A percentile compares a stretch with the other conserved stretches of the same genome.
Evolutionary conservation across 1,140 invertebrate genomes (phyloP).

Genomic region (Eumaeus atala): DNA sequence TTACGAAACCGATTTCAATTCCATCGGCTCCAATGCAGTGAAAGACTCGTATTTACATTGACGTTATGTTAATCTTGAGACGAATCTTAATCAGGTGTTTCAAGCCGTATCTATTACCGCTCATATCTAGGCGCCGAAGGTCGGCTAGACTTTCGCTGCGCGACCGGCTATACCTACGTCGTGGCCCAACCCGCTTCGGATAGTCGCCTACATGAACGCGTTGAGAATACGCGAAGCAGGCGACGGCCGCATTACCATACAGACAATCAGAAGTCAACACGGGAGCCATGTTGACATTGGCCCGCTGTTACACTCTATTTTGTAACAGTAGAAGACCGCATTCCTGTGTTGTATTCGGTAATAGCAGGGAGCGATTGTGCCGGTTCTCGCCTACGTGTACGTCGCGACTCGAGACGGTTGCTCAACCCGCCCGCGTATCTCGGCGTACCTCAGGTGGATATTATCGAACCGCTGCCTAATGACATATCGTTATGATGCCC

Average conservation of each 20-base stretch:
- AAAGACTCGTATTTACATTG: slow-evolving; percentile 13
- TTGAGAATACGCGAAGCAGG: slow-evolving; percentile 36
- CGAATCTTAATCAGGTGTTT: slow-evolving; percentile 39
- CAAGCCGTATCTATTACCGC: slow-evolving; percentile 44
- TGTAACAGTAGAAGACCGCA: slow-evolving; percentile 61
- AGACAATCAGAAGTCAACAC: slow-evolving; percentile 53
- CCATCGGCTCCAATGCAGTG: slow-evolving; percentile 1
- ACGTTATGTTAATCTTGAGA: slow-evolving; percentile 15
- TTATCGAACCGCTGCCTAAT: slow-evolving; percentile 25
- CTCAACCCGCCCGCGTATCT: slow-evolving; percentile 39
- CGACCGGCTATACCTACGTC: slow-evolving; percentile 29
- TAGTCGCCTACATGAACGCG: slow-evolving; percentile 55
- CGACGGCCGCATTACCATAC: slow-evolving; percentile 47
- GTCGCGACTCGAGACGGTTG: slow-evolving; percentile 42
- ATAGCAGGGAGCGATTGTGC: slow-evolving; percentile 57
- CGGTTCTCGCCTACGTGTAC: slow-evolving; percentile 55
- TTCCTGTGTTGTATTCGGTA: slow-evolving; percentile 47
- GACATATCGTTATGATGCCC: slow-evolving; percentile 4
- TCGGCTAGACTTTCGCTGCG: slow-evolving; percentile 66
- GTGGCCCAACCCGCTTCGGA: slow-evolving; percentile 46
- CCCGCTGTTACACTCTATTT: slow-evolving; percentile 54
- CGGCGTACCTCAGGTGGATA: slow-evolving; percentile 45
- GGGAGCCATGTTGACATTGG: slow-evolving; percentile 65
- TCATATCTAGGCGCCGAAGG: slow-evolving; percentile 66
- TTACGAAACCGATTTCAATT: slow-evolving; percentile 1